A percentile compares a stretch with the other conserved stretches of the same genome.
These are phyloP conservation scores for Falco novaeseelandiae DNA, from an alignment of 2,797 vertebrate genomes.

Conservation along the genomic window DNA sequence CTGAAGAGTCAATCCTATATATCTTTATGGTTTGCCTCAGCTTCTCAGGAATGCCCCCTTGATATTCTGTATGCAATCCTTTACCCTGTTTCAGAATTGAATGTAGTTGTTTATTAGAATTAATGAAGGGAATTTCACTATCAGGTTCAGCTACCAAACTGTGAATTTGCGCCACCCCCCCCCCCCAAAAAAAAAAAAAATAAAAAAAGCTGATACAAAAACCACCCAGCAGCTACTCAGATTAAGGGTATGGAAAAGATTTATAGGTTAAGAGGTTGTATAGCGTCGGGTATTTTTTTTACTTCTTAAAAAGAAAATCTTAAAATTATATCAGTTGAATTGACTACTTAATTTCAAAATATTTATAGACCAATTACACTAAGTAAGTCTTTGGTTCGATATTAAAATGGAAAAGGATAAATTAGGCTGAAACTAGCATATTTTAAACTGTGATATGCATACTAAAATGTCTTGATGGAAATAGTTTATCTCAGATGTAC, in stretches of 20 bases:
- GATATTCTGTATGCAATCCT: not conserved
- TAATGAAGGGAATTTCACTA: not conserved
- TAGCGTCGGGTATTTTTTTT: not conserved
- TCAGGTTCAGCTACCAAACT: not conserved
- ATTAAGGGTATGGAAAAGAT: not conserved
- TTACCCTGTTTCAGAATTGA: not conserved
- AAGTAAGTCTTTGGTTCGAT: not conserved
- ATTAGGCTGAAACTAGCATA: not conserved
- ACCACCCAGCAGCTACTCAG: accelerated
- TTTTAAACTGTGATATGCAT: not conserved
- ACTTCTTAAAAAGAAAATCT: not conserved
- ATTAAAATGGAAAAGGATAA: not conserved
- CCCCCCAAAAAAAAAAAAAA: not conserved
- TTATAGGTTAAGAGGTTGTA: not conserved
- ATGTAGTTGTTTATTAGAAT: not conserved
- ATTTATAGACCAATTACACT: not conserved
- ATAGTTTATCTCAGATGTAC: not conserved
- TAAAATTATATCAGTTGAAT: not conserved
- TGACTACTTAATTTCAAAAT: not conserved
- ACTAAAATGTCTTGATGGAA: not conserved
- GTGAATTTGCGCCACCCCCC: not conserved
- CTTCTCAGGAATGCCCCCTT: not conserved
- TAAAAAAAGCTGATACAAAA: too few species aligned
- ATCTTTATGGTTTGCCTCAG: not conserved
- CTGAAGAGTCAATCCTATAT: not conserved